Evolutionary conservation across 2,113 vertebrate genomes (phyloP), one percentile per base, ranked within the genome.

Genomic region (Hydropotes inermis): DNA sequence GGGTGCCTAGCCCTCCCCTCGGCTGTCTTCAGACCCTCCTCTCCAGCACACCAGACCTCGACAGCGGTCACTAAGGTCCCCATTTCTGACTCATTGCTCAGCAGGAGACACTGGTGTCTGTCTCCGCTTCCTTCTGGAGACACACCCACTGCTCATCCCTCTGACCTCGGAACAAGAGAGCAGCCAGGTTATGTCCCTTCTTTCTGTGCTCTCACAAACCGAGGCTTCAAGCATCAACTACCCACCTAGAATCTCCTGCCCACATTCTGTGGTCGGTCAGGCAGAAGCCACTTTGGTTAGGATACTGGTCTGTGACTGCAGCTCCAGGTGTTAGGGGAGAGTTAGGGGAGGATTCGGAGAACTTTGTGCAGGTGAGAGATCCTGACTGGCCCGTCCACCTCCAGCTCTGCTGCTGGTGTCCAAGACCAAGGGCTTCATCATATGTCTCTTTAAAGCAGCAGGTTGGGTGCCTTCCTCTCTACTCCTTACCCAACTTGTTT

Each of bases 401-500:
- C 14, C 47, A 39, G 17, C 36, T 36, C n/a, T 9, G 27, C 23
- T 45, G 3, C 19, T 0, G 50, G 60, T n/a, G 36, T 19, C 36
- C 16, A 25, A 10, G 67, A 21, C 11, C 81, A 8, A n/a, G 61
- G 36, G 81, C 50, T 64, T 4, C 13, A 16, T 6, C 7, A 0
- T 7, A 47, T 0, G 1, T 16, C 33, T 25, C 90, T 13, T n/a
- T 3, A 12, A 47, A 36, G 45, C 15, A 1, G 15, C 33, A 28
- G 1, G 1, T 28, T 0, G 3, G 21, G 60, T 11, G 30, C 19
- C 19, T 28, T 47, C 60, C 2, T 50, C 60, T n/a, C 28, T 6
- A 23, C 17, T 39, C 58, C 25, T 15, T 16, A 25, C 6, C 7
- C 6, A 10, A 45, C 19, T 36, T 0, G 0, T 54, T 33, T 45